A percentile compares a stretch with the other conserved stretches of the same genome.
Conservation (phyloP, 2,888 invertebrate species). For the Ichneumoninae sp. region DNA sequence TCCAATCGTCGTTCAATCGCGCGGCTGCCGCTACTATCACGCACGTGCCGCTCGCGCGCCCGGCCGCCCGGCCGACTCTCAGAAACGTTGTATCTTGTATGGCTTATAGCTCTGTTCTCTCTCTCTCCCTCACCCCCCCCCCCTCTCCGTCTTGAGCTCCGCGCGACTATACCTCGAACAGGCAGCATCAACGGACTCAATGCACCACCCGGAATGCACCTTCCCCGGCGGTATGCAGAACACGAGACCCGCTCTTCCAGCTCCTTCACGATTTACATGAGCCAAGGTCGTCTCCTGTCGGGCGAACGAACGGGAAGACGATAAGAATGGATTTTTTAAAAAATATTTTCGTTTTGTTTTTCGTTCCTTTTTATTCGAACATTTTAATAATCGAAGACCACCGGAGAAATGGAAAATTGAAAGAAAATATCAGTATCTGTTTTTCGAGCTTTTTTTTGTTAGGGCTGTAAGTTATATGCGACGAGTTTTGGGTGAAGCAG, state of each 20-base stretch:
- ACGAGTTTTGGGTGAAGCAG: too few relatives aligned
- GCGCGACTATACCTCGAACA: constrained; percentile 39
- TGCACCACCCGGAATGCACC: constrained; percentile 65
- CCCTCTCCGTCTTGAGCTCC: neutral
- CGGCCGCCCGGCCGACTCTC: constrained; percentile 49
- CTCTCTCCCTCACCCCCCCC: neutral
- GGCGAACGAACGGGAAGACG: constrained; percentile 59
- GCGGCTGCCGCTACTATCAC: constrained; percentile 58
- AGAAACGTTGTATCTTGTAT: constrained; percentile 29
- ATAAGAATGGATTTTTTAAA: constrained; percentile 38
- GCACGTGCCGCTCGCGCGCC: constrained; percentile 67
- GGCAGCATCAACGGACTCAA: constrained; percentile 49
- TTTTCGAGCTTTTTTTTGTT: too few relatives aligned
- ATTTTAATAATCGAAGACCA: too few relatives aligned
- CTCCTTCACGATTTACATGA: constrained; percentile 66
- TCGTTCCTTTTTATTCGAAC: neutral
- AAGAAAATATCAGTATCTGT: too few relatives aligned
- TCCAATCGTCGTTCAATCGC: constrained; percentile 36
- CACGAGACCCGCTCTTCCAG: constrained; percentile 59
- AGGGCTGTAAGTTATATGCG: too few relatives aligned
- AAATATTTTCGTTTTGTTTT: neutral
- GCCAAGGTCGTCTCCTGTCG: constrained; percentile 67
- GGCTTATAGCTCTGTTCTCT: constrained; percentile 7
- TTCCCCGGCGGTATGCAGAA: constrained; percentile 65
- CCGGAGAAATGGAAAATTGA: too few relatives aligned